Conservation (phyloP, 2,797 vertebrate genomes). For the Propithecus deckenii region DNA sequence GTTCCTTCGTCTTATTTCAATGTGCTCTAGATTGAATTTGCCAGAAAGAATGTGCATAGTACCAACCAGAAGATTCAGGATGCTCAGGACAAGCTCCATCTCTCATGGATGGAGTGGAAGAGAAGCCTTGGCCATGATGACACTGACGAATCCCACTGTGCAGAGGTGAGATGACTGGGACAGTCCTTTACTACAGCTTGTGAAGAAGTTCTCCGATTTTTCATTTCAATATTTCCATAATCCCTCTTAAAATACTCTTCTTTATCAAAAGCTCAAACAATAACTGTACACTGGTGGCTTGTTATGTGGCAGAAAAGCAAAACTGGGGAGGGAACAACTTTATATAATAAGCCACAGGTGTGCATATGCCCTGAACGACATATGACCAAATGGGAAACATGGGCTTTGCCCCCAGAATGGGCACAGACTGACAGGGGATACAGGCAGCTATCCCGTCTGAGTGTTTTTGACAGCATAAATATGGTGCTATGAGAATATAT, state of each 20-base stretch:
- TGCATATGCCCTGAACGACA: neutral
- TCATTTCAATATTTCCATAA: neutral
- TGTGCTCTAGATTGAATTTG: constrained; percentile 90
- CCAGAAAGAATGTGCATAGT: constrained; percentile 90
- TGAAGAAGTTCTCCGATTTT: neutral
- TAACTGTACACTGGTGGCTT: neutral
- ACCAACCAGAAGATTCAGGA: constrained; percentile 90
- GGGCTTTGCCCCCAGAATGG: neutral
- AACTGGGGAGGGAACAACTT: neutral
- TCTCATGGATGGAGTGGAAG: constrained; percentile 89
- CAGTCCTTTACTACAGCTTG: fast-evolving
- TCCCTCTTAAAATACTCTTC: neutral
- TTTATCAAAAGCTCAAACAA: neutral
- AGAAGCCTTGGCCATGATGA: constrained; percentile 82
- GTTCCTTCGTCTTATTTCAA: constrained; percentile 52
- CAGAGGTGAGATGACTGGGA: constrained; percentile 80
- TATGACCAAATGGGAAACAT: neutral
- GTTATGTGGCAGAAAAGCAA: neutral
- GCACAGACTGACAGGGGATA: neutral
- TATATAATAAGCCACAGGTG: neutral
- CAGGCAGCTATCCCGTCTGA: neutral
- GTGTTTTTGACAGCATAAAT: neutral
- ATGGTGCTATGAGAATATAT: neutral
- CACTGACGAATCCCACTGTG: constrained; percentile 77
- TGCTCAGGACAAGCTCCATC: constrained; percentile 88